Evolutionary conservation across 2,888 invertebrate species (phyloP).

Genomic region (Hylaea fasciaria): DNA sequence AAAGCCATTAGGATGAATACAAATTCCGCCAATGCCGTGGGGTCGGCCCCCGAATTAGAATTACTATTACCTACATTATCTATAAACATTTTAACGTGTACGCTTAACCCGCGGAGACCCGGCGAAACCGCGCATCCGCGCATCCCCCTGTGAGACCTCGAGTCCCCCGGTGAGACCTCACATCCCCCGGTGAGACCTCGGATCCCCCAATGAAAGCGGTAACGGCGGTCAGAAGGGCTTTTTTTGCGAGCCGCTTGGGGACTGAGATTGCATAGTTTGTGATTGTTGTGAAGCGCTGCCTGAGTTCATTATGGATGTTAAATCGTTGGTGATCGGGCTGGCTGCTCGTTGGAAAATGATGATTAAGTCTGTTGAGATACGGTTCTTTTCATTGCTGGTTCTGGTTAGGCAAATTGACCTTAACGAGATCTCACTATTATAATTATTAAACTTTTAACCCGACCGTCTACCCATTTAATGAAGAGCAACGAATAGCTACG

Average conservation of each 20-base stretch:
- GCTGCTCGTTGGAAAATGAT: slow-evolving; percentile 36
- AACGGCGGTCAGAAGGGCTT: slow-evolving; percentile 53
- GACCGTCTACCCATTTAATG: too few species aligned
- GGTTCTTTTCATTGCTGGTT: not conserved
- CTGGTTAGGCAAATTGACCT: too few species aligned
- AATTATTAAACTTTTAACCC: too few species aligned
- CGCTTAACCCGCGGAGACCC: slow-evolving; percentile 83
- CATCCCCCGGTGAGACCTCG: slow-evolving; percentile 15
- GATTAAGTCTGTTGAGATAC: not conserved
- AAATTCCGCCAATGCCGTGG: slow-evolving; percentile 69
- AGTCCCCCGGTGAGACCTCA: slow-evolving; percentile 11
- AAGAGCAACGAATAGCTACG: too few species aligned
- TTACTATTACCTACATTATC: slow-evolving; percentile 81
- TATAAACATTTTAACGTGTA: slow-evolving; percentile 83
- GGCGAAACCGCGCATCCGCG: slow-evolving; percentile 25
- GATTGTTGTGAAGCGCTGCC: slow-evolving; percentile 51
- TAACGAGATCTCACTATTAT: too few species aligned
- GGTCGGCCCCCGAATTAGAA: slow-evolving; percentile 69
- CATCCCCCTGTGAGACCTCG: slow-evolving; percentile 16
- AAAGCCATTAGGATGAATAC: slow-evolving; percentile 75
- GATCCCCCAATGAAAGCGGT: slow-evolving; percentile 23
- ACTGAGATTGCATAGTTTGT: slow-evolving; percentile 66
- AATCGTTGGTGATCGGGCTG: slow-evolving; percentile 66
- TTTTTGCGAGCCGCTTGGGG: slow-evolving; percentile 74
- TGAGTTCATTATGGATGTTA: slow-evolving; percentile 74